Evolutionary conservation across 2,113 vertebrate species (phyloP), one percentile per base, ranked within the genome.

Genomic region (Cyrtonyx montezumae): DNA sequence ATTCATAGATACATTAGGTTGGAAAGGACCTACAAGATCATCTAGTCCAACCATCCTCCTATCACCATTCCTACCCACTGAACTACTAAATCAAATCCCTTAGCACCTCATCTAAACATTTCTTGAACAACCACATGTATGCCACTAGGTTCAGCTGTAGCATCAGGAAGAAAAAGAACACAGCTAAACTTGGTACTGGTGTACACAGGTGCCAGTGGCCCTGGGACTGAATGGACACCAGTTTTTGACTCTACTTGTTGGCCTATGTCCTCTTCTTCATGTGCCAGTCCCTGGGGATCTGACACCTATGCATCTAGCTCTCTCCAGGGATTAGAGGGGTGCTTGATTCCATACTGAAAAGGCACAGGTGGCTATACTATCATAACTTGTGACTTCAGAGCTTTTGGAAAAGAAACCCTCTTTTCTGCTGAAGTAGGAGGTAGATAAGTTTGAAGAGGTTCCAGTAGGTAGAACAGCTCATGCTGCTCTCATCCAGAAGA

Each of bases 221-320:
- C 30, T 69, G 15, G 7, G 8, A 10, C 48, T 7, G 10, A 34
- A 49, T 25, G 10, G 20, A 56, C 15, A 32, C 11, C 6, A 22
- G 2, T 55, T 74, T 91, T 67, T 20, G 61, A 42, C 9, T 66
- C 34, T 66, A 4, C 15, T 66, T 74, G 28, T 4, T 69, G 37
- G 16, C 65, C 80, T 81, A 19, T 6, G 37, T 8, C 11, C 17
- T 53, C 28, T 1, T 2, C 16, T 66, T 15, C 1, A 0, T 12
- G 6, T 62, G 4, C 7, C 22, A 56, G 7, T 5, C 4, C 17
- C 17, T 17, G 46, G 6, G 51, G 9, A 16, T 70, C 32, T 30
- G 6, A 11, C 15, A 58, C 4, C 18, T 15, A 6, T 1, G 1
- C 32, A 46, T 4, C 6, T 9, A 62, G 6, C 9, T 55, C 21